Percentiles rank a stretch among this genome's conserved stretches.
phyloP scores from a whole-genome alignment of 1,140 invertebrate species.

The Drosophila micromelanica region DNA sequence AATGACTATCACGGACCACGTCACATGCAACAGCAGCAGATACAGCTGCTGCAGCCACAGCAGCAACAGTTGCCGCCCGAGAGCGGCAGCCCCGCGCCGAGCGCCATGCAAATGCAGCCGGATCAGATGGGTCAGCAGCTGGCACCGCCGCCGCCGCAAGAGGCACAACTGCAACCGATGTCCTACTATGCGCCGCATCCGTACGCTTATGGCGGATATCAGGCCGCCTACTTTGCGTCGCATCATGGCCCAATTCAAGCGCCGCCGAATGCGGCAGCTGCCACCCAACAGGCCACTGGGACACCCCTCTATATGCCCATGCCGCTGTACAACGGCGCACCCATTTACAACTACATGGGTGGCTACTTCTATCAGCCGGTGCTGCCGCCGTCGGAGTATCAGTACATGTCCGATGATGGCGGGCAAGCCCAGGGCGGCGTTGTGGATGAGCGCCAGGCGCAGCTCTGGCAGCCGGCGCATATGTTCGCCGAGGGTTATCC shows the following conservation, averaged over 20 bases:
- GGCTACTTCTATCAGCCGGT: constrained; percentile 58
- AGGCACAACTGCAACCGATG: constrained; percentile 66
- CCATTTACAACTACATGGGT: constrained; percentile 62
- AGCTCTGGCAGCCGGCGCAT: constrained; percentile 66
- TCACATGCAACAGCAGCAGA: constrained; percentile 54
- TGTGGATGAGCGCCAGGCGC: constrained; percentile 64
- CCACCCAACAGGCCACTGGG: constrained; percentile 74
- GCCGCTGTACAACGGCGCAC: constrained; percentile 50
- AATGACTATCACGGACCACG: constrained; percentile 63
- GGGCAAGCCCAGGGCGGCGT: constrained; percentile 37
- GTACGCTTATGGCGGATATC: constrained; percentile 67
- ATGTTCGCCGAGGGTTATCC: constrained; percentile 76
- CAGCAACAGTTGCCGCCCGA: constrained; percentile 57
- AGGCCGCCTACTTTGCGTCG: constrained; percentile 63
- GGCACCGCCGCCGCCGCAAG: constrained; percentile 44
- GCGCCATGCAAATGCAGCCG: constrained; percentile 55
- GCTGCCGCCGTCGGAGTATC: constrained; percentile 64
- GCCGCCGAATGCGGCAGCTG: constrained; percentile 55
- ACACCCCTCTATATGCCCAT: constrained; percentile 61
- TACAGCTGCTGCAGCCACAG: constrained; percentile 32
- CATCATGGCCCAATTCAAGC: constrained; percentile 63
- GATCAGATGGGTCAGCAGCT: constrained; percentile 60
- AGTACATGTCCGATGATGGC: constrained; percentile 61
- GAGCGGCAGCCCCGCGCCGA: constrained; percentile 40
- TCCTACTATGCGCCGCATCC: constrained; percentile 65